Conservation (phyloP, 2,797 vertebrate genomes). For the Halcyon badia region DNA sequence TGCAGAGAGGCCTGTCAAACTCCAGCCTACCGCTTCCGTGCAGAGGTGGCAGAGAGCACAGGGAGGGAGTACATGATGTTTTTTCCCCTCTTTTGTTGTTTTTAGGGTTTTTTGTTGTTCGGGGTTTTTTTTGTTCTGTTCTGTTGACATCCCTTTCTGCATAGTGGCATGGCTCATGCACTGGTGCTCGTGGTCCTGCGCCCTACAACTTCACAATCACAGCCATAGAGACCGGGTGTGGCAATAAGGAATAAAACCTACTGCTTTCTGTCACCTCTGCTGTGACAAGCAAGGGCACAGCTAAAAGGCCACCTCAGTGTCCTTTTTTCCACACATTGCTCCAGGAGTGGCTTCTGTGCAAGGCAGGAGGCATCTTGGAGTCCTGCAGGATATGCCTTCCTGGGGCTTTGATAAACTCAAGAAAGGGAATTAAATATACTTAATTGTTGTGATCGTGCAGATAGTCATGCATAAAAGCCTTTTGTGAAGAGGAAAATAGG, state of each 20-base stretch:
- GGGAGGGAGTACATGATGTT: background rate
- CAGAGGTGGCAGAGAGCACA: background rate
- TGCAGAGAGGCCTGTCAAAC: background rate
- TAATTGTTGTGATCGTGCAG: background rate
- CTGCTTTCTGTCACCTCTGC: background rate
- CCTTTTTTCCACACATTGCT: fast-evolving
- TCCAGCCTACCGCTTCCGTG: fast-evolving
- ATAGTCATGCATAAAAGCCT: background rate
- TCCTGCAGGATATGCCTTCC: background rate
- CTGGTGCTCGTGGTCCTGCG: background rate
- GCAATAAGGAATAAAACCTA: background rate
- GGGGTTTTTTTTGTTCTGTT: fast-evolving
- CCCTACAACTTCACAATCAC: background rate
- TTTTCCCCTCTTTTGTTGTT: fast-evolving
- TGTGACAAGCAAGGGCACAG: background rate
- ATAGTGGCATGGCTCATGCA: fast-evolving
- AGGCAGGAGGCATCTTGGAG: background rate
- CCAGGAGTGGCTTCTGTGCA: background rate
- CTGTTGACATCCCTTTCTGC: background rate
- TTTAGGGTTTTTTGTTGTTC: too few relatives aligned
- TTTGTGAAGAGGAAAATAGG: background rate
- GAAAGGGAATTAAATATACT: background rate
- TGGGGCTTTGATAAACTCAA: background rate
- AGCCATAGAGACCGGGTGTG: background rate
- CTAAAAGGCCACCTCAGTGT: background rate